phyloP scores from a whole-genome alignment of 2,113 vertebrate species.

The Gobio gobio region DNA sequence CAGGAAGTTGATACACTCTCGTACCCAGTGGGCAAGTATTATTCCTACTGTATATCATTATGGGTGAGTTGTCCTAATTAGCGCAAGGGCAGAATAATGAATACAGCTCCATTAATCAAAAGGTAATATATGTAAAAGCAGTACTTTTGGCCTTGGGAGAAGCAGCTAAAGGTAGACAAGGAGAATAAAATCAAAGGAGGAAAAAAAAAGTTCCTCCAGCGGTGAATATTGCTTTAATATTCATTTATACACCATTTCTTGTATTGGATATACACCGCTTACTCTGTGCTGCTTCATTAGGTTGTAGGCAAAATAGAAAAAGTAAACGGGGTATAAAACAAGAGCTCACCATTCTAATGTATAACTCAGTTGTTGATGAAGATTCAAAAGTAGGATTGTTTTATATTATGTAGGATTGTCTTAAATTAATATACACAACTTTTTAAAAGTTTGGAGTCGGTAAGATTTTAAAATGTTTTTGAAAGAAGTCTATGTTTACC shows the following conservation, averaged over 20 bases:
- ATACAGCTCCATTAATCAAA: constrained; percentile 85
- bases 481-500: not conserved
- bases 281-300: constrained; percentile 61
- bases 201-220: constrained; percentile 65
- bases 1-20: constrained; percentile 70
- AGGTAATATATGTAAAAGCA: constrained; percentile 86
- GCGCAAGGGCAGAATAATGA: constrained; percentile 83
- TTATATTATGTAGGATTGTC: too few species aligned
- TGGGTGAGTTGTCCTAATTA: constrained; percentile 80
- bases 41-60: constrained; percentile 84
- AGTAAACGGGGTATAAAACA: constrained; percentile 58
- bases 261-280: constrained; percentile 70
- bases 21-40: constrained; percentile 81
- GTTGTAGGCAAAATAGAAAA: constrained; percentile 55
- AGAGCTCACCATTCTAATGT: constrained; percentile 56
- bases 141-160: constrained; percentile 78
- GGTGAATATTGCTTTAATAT: constrained; percentile 68
- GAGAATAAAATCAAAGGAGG: constrained; percentile 71
- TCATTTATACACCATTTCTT: constrained; percentile 72
- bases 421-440: not conserved
- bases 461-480: not conserved
- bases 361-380: constrained; percentile 46
- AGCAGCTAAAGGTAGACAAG: constrained; percentile 73
- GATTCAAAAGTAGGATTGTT: constrained; percentile 11
- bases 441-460: not conserved